A percentile compares a stretch with the other conserved stretches of the same genome.
These are phyloP conservation scores for Diogma glabrata DNA, from an alignment of 2,888 invertebrate species.

Conservation along the genomic window DNA sequence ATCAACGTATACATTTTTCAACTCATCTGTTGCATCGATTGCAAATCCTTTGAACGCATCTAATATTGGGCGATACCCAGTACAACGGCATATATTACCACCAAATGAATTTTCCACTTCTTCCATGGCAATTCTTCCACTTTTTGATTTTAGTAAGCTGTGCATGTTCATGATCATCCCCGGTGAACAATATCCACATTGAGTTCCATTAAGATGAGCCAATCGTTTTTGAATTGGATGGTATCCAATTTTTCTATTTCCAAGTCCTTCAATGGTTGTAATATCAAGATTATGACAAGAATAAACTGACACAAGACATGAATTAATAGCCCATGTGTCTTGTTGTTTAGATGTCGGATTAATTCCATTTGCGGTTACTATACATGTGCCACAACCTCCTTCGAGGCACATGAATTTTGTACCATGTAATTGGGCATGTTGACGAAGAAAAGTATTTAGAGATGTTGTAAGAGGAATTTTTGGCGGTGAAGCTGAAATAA, in stretches of 20 bases:
- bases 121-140: slow-evolving; percentile 39
- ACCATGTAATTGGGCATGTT: slow-evolving; percentile 40
- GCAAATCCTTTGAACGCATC: slow-evolving; percentile 44
- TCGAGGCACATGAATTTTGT: slow-evolving; percentile 49
- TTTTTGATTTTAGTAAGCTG: slow-evolving; percentile 36
- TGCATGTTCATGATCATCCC: slow-evolving; percentile 63
- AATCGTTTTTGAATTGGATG: slow-evolving; percentile 49
- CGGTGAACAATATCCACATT: slow-evolving; percentile 60
- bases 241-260: slow-evolving; percentile 44
- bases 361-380: slow-evolving; percentile 34
- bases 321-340: not conserved
- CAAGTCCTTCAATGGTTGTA: slow-evolving; percentile 57
- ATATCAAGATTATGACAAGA: slow-evolving; percentile 52
- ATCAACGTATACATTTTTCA: slow-evolving; percentile 24
- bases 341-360: slow-evolving; percentile 18
- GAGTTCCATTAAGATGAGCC: slow-evolving; percentile 49
- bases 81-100: slow-evolving; percentile 35
- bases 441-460: slow-evolving; percentile 42
- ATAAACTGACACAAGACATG: slow-evolving; percentile 34
- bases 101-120: slow-evolving; percentile 52
- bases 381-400: slow-evolving; percentile 49
- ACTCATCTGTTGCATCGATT: slow-evolving; percentile 35
- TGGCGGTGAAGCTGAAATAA: too few species aligned
- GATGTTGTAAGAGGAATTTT: slow-evolving; percentile 32
- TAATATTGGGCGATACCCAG: slow-evolving; percentile 10